Evolutionary conservation across 2,888 invertebrate genomes (phyloP).

Genomic region (Apotomis betuletana): DNA sequence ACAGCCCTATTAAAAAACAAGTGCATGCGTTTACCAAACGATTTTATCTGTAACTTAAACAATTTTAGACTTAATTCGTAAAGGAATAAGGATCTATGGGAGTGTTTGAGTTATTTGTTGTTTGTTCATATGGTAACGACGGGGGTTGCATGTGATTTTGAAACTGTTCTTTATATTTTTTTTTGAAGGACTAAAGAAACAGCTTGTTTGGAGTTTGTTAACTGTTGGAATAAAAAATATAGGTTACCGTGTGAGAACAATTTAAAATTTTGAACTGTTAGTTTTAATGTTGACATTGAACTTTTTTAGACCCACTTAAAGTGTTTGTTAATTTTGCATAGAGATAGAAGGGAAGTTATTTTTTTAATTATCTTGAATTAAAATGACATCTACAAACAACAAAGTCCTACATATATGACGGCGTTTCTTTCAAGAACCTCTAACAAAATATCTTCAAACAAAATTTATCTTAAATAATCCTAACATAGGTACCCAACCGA

Average conservation of each 20-base stretch:
- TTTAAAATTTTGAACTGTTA: neutral
- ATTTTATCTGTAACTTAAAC: slow-evolving; percentile 12
- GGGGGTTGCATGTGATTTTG: slow-evolving; percentile 67
- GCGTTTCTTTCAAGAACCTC: too few relatives aligned
- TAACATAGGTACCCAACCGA: neutral
- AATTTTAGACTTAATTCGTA: slow-evolving; percentile 16
- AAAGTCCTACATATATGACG: too few relatives aligned
- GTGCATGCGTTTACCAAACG: slow-evolving; percentile 63
- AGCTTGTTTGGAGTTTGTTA: slow-evolving; percentile 28
- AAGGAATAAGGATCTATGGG: slow-evolving; percentile 5
- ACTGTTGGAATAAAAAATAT: slow-evolving; percentile 14
- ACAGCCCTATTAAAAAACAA: slow-evolving; percentile 57
- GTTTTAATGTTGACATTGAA: neutral
- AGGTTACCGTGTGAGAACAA: slow-evolving; percentile 3
- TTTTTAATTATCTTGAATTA: too few relatives aligned
- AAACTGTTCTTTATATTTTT: slow-evolving; percentile 44
- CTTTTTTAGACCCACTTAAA: too few relatives aligned
- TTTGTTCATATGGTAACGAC: slow-evolving; percentile 77
- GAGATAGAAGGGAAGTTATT: too few relatives aligned
- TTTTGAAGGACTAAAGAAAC: slow-evolving; percentile 27
- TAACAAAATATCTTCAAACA: too few relatives aligned
- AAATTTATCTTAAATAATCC: neutral
- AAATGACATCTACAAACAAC: too few relatives aligned
- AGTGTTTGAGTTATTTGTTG: slow-evolving; percentile 50
- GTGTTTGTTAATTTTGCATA: too few relatives aligned